phyloP scores from a whole-genome alignment of 2,113 vertebrate genomes.

The Heterotilapia buettikoferi region DNA sequence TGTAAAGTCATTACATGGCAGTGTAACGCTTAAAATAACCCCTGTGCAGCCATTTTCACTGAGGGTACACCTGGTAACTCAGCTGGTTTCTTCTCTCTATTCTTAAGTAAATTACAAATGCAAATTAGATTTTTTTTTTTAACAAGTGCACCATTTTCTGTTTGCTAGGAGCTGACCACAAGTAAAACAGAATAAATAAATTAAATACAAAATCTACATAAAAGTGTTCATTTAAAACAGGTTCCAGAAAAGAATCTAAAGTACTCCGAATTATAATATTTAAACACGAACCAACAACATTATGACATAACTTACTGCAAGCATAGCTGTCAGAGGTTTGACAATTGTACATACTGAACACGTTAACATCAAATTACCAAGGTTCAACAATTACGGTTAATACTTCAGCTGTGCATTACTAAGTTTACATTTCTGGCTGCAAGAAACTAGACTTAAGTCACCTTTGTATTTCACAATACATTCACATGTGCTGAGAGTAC shows the following conservation, averaged over 20 bases:
- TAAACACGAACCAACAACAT: background rate
- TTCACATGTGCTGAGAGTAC: background rate
- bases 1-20: constrained; percentile 52
- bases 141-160: constrained; percentile 9
- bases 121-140: background rate
- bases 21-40: constrained; percentile 46
- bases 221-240: background rate
- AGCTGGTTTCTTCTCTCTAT: background rate
- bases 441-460: background rate
- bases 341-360: background rate
- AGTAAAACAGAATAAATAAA: constrained; percentile 49
- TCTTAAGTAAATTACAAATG: background rate
- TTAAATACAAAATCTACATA: constrained; percentile 40
- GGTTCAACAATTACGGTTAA: background rate
- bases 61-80: background rate
- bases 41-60: background rate
- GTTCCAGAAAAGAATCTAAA: background rate
- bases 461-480: background rate
- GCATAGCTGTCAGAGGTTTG: background rate
- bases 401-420: constrained; percentile 26
- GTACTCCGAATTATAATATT: background rate
- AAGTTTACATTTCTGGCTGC: background rate
- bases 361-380: background rate
- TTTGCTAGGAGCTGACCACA: background rate
- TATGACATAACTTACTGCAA: background rate